Base-by-base conservation (phyloP, 2,797 vertebrate species). In the Siniperca obscura region DNA sequence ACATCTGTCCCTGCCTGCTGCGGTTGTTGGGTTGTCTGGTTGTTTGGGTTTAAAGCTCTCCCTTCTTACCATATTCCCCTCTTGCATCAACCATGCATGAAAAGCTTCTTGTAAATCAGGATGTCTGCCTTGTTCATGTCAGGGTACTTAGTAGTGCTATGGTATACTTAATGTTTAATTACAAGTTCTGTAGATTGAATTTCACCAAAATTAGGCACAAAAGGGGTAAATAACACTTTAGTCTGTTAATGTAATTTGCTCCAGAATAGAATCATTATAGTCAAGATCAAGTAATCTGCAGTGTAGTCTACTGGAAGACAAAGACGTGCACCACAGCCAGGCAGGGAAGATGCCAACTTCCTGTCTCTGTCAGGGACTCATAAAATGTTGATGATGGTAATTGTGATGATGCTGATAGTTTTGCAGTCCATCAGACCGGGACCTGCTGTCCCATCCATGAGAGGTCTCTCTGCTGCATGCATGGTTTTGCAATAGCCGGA, bases 381-480 rank as follows among this genome's bases (percentile, higher is more conserved):
- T 83, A 83, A 82, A 84, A 78, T 53, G 46, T 27, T 44, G 64
- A 81, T 82, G n/a, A 36, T 30, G 7, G 72, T 56, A 74, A 81
- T 61, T 78, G 71, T 74, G 81, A 81, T 65, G 72, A 77, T 76
- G 27, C 72, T 74, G 76, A 72, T 85, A 72, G 78, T 88, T 87
- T 80, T 65, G 25, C 48, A 72, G 38, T 69, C 71, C 25, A 30
- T 82, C 60, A 68, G 65, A 66, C 25, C 16, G 4, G n/a, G 69
- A 83, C 72, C n/a, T 65, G 59, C 56, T 56, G 56, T 74, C 74
- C 65, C n/a, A 0, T 78, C 72, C 17, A 16, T 46, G 38, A 61
- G 12, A 70, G 68, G 70, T 60, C 71, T 64, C 68, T 25, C 52
- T 42, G 55, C 71, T 69, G 34, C 27, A 69, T 78, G 79, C 8